These are phyloP conservation scores for Squalus acanthias DNA, from an alignment of 2,797 vertebrate genomes.

Conservation along the genomic window DNA sequence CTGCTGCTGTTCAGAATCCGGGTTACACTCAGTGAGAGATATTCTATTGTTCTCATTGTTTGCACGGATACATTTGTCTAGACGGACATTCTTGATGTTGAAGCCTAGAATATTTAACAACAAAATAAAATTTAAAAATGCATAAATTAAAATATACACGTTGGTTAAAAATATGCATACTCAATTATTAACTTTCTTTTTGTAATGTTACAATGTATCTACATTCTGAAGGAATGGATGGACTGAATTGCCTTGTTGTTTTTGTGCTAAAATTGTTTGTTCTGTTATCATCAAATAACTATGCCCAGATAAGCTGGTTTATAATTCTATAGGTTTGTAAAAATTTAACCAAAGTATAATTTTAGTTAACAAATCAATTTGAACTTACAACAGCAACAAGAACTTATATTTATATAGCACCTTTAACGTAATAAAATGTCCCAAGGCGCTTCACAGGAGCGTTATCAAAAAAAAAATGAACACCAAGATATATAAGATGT, in stretches of 20 bases:
- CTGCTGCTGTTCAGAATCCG: slow-evolving; percentile 54
- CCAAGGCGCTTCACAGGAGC: too few relatives aligned
- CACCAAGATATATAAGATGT: too few relatives aligned
- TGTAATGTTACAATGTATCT: not conserved
- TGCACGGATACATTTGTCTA: slow-evolving; percentile 64
- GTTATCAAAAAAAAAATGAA: too few relatives aligned
- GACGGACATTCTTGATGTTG: slow-evolving; percentile 65
- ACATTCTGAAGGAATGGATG: not conserved
- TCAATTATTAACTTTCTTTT: not conserved
- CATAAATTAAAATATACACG: not conserved
- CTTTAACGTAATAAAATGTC: too few relatives aligned
- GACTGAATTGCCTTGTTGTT: not conserved
- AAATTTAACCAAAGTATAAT: not conserved
- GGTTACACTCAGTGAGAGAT: slow-evolving; percentile 57
- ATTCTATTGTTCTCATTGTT: slow-evolving; percentile 46
- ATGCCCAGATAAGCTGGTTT: not conserved
- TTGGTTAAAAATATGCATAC: not conserved
- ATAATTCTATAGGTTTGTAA: not conserved
- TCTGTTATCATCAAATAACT: not conserved
- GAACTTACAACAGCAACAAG: not conserved
- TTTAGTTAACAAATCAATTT: not conserved
- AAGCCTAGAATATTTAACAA: slow-evolving; percentile 51
- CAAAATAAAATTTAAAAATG: slow-evolving; percentile 43
- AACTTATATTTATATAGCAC: too few relatives aligned
- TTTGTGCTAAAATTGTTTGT: not conserved